A percentile compares a stretch with the other conserved stretches of the same genome.
phyloP scores from a whole-genome alignment of 2,113 vertebrate species.

The Trichechus manatus region DNA sequence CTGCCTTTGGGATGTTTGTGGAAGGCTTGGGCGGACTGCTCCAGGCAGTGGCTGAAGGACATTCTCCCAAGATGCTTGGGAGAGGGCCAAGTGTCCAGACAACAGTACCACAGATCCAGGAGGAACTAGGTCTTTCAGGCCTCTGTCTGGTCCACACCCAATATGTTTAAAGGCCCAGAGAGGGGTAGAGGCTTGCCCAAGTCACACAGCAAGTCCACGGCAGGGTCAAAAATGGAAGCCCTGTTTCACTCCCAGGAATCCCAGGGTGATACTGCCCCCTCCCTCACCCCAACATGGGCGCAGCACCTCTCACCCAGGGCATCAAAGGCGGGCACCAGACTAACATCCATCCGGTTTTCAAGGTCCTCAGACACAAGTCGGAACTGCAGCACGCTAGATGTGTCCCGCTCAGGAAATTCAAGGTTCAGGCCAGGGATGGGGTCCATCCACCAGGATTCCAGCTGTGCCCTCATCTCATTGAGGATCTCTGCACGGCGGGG shows the following conservation, averaged over 20 bases:
- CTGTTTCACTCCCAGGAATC: neutral
- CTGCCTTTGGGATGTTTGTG: neutral
- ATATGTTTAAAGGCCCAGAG: neutral
- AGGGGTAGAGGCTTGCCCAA: neutral
- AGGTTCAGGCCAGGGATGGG: neutral
- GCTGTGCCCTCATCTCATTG: accelerated
- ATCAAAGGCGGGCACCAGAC: conserved; percentile 66
- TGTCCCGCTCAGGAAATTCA: neutral
- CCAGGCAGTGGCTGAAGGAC: neutral
- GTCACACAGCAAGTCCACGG: neutral
- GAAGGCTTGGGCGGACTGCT: neutral
- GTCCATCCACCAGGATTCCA: conserved; percentile 6
- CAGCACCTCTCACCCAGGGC: conserved; percentile 55
- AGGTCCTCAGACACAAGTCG: neutral
- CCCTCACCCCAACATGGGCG: neutral
- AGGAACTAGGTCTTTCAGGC: neutral
- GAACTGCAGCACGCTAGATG: neutral
- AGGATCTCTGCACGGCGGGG: neutral
- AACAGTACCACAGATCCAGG: neutral
- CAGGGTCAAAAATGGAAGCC: neutral
- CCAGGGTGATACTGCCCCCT: neutral
- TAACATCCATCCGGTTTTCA: conserved; percentile 63
- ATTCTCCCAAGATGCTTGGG: neutral
- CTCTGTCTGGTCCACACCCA: neutral
- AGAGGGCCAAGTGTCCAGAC: neutral